Base-by-base conservation (phyloP, 2,888 invertebrate genomes). In the Stenichneumon culpator region DNA sequence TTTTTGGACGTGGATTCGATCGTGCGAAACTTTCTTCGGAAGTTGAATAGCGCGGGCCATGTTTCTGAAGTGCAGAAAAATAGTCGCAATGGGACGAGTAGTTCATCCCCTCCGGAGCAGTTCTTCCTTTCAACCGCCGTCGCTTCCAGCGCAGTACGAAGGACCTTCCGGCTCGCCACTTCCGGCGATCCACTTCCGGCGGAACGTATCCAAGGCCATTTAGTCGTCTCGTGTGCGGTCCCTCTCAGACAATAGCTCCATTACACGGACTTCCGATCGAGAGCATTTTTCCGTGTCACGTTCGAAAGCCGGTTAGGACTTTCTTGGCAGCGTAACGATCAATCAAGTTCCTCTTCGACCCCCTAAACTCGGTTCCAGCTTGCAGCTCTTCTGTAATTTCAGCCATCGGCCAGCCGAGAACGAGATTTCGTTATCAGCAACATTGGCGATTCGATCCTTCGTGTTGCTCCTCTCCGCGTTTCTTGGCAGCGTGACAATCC, bases 221-320 rank as follows among this genome's bases (percentile, higher is more conserved):
- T 89, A 88, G 82, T 83, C 80, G 84, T 84, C 83, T 79, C 83
- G 81, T 84, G 86, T 85, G 87, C 82, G 84, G 86, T 81, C 83
- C 84, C 89, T 84, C 72, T 69, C 79, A 86, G 87, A 92, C 91
- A 92, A 92, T 91, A 83, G 80, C 77, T 89, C 91, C 91, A 91
- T 91, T 91, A 90, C 79, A 85, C 87, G 86, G 88, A 88, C 89
- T 87, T 89, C 86, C 87, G 87, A 77, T 82, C 54, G 80, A 77
- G 73, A 83, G 77, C 77, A 80, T 82, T 83, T 80, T 78, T 80
- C 80, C 80, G 78, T 82, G 70, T 83, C 75, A 83, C 86, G 73
- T 60, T 54, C 63, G 50, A 19, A 57, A 47, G 19, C 28, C 44
- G 32, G 44, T 57, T 36, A 57, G 44, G 25, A 82, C 65, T 82